A percentile compares a stretch with the other conserved stretches of the same genome.
phyloP scores from a whole-genome alignment of 1,140 invertebrate species.

The Ridgeia piscesae region DNA sequence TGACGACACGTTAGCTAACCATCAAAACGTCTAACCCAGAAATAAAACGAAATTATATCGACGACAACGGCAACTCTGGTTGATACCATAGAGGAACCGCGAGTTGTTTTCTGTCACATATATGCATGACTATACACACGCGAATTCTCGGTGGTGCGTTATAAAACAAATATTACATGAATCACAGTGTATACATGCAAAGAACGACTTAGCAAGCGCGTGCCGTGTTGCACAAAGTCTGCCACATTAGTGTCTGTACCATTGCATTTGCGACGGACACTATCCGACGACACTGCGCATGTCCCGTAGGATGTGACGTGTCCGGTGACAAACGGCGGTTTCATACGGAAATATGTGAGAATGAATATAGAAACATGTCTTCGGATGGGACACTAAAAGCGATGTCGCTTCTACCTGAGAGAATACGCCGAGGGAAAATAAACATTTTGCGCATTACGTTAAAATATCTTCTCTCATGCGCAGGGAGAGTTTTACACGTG shows the following conservation, averaged over 20 bases:
- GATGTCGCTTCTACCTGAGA: too few species aligned
- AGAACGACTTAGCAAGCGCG: neutral
- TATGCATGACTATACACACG: neutral
- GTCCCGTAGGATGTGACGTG: neutral
- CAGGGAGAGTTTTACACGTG: too few species aligned
- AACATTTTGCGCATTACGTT: too few species aligned
- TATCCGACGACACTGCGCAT: neutral
- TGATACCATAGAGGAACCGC: neutral
- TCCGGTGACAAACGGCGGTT: neutral
- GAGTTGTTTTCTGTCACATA: neutral
- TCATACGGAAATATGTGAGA: neutral
- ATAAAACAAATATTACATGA: neutral
- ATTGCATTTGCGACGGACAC: neutral
- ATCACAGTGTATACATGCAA: neutral
- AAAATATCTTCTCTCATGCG: too few species aligned
- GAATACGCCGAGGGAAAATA: too few species aligned
- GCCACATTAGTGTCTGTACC: neutral
- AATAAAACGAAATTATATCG: neutral
- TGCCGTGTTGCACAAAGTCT: neutral
- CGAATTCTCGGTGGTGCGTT: neutral
- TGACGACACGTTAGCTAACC: neutral
- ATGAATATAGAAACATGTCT: neutral
- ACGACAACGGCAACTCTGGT: neutral
- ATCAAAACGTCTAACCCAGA: neutral
- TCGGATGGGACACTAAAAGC: too few species aligned